These are phyloP conservation scores for Ifrita kowaldi DNA, from an alignment of 2,113 vertebrate species.

Conservation along the genomic window DNA sequence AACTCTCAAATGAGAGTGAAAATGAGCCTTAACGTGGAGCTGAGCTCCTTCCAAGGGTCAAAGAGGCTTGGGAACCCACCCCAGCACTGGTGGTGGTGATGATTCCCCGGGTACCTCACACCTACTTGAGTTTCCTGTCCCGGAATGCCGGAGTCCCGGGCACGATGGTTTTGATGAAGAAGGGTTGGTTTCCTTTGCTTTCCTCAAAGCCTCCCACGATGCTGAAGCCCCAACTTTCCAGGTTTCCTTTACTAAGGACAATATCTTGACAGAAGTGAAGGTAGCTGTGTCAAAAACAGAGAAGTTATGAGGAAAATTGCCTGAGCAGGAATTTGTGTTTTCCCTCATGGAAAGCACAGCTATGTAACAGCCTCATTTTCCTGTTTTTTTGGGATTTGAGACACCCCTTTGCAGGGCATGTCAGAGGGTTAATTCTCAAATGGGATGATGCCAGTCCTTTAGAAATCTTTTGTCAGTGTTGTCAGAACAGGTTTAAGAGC, in stretches of 20 bases:
- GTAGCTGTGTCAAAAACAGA: constrained; percentile 61
- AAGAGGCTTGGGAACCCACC: background rate
- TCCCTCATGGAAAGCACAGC: background rate
- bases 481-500: background rate
- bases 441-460: background rate
- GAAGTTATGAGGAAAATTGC: background rate
- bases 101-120: background rate
- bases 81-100: rapidly evolving
- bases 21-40: background rate
- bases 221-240: constrained; percentile 93
- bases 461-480: background rate
- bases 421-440: background rate
- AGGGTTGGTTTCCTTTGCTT: constrained; percentile 86
- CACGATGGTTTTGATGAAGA: constrained; percentile 96
- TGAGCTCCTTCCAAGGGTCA: background rate
- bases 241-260: constrained; percentile 83
- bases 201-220: constrained; percentile 93
- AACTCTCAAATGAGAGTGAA: background rate
- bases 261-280: constrained; percentile 92
- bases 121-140: constrained; percentile 87
- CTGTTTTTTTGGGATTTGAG: background rate
- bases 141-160: constrained; percentile 88
- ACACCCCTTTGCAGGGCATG: background rate
- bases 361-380: background rate
- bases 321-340: background rate